Conservation (phyloP, 2,888 invertebrate species). For the Lasius fuliginosus region DNA sequence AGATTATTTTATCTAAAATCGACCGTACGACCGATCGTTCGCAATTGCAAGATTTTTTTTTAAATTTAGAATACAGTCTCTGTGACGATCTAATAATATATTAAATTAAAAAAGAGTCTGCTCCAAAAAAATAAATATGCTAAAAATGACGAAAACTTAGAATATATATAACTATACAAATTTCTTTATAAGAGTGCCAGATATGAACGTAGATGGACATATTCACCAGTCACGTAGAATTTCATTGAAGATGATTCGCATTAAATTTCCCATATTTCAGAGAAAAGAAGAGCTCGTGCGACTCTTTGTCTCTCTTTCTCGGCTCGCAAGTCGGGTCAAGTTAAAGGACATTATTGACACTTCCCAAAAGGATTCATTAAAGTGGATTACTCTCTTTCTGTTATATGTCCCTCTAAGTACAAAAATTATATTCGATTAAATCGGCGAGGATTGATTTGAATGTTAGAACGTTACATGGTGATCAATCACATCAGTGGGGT, state of each 20-base stretch:
- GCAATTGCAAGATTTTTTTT: constrained; percentile 12
- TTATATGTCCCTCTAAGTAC: constrained; percentile 55
- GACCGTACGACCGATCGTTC: neutral
- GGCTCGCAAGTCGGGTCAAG: neutral
- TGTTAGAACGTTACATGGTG: constrained; percentile 61
- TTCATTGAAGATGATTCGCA: neutral
- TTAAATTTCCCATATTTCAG: constrained; percentile 21
- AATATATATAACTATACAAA: constrained; percentile 48
- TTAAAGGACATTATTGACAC: constrained; percentile 21
- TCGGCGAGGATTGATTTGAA: constrained; percentile 41
- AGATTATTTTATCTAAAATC: constrained; percentile 42
- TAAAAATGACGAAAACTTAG: constrained; percentile 61
- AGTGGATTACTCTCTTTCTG: neutral
- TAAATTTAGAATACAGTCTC: constrained; percentile 34
- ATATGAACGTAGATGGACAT: constrained; percentile 58
- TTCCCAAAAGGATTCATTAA: neutral
- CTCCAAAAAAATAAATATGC: constrained; percentile 67
- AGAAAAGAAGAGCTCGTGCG: neutral
- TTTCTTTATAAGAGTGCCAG: constrained; percentile 58
- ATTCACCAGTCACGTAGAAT: constrained; percentile 38
- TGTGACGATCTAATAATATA: constrained; percentile 42
- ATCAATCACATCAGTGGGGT: constrained; percentile 79
- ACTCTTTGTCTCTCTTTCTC: neutral
- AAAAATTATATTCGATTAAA: constrained; percentile 57
- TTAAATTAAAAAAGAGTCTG: constrained; percentile 46